Base-by-base conservation (phyloP, 2,113 vertebrate genomes). In the Scortum barcoo region DNA sequence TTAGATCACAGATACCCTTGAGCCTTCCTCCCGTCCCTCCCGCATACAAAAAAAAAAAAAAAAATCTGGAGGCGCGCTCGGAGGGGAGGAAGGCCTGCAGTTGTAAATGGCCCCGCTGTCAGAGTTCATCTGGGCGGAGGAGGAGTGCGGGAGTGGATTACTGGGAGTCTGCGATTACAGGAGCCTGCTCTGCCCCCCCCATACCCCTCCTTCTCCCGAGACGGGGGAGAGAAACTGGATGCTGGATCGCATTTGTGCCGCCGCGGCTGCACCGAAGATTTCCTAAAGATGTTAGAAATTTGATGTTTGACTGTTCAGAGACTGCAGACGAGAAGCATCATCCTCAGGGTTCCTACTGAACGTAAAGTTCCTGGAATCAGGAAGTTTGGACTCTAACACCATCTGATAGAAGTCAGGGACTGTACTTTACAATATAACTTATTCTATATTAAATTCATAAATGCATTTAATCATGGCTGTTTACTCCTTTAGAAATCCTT, bases 1-100 rank as follows among this genome's bases (percentile, higher is more conserved):
- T 94, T 92, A 94, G 94, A 94, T 94, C 90, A 91, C 86, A 79
- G 92, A 93, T 92, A 93, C 91, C 92, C 92, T 92, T 92, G 91
- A 93, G 91, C 85, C 90, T 89, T 76, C 84, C 63, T 57, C 71
- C 57, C 36, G 19, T 78, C 76, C 73, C 70, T 75, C 78, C 73
- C 36, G 67, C 46, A 22, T 74, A 78, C 68, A 33, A 20, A 60
- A 20, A 71, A 33, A 28, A 19, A 68, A 28, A 56, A 76, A 68
- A 72, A 81, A 83, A 76, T 76, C 73, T 85, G 85, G 78, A 81
- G 67, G 73, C 72, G 56, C 30, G 40, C 48, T 76, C 24, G 20
- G 78, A 69, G 74, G 38, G 80, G 70, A 85, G 72, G 85, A 80
- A 81, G 81, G 79, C 75, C 88, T 72, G 86, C 72, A 50, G 76